Evolutionary conservation across 1,140 invertebrate genomes (phyloP).

Genomic region (Gerris buenoi): DNA sequence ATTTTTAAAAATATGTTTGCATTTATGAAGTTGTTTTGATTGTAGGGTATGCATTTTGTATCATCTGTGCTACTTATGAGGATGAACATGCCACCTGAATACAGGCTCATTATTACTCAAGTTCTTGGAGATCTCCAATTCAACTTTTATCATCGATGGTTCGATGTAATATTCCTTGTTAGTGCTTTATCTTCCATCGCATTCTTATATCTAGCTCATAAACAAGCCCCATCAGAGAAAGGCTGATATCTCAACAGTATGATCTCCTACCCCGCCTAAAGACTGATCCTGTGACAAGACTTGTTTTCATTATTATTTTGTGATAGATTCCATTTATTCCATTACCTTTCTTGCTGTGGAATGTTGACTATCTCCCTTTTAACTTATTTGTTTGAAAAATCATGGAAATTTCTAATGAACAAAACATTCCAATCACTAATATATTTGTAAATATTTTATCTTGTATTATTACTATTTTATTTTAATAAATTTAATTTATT

Average conservation of each 20-base stretch:
- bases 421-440: too few species aligned
- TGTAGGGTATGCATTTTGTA: slow-evolving; percentile 99
- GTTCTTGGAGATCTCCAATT: slow-evolving; percentile 96
- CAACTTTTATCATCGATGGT: slow-evolving; percentile 99
- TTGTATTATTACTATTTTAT: too few species aligned
- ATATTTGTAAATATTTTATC: too few species aligned
- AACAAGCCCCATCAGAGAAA: slow-evolving; percentile 46
- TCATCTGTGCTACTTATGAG: slow-evolving; percentile 93
- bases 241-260: slow-evolving; percentile 3
- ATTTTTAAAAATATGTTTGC: slow-evolving; percentile 11
- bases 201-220: slow-evolving; percentile 88
- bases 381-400: too few species aligned
- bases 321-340: too few species aligned
- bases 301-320: too few species aligned
- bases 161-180: slow-evolving; percentile 98
- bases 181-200: slow-evolving; percentile 90
- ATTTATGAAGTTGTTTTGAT: slow-evolving; percentile 23
- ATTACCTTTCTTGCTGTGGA: too few species aligned
- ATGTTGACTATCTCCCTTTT: too few species aligned
- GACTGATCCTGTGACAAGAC: neutral
- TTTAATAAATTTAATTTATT: too few species aligned
- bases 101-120: slow-evolving; percentile 92
- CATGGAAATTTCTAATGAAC: too few species aligned
- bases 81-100: slow-evolving; percentile 99
- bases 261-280: neutral